Evolutionary conservation across 92 coral and sea anemone genomes (phyloP).

Genomic region (Micromussa lordhowensis): DNA sequence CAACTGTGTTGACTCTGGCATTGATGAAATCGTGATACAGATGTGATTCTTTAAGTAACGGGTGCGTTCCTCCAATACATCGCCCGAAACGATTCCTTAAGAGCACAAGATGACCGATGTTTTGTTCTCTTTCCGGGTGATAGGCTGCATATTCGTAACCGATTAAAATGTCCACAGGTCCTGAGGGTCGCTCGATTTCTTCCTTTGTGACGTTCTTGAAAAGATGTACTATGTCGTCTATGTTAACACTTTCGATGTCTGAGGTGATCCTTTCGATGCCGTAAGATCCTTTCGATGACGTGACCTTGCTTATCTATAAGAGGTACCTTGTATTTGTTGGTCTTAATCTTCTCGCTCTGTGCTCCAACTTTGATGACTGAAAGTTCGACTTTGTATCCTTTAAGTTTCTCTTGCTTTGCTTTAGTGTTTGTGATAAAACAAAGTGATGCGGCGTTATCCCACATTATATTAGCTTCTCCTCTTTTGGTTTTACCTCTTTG

Average conservation of each 20-base stretch:
- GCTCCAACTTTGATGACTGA: slow-evolving; percentile 63
- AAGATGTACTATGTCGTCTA: slow-evolving; percentile 53
- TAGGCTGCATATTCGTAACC: slow-evolving; percentile 78
- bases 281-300: slow-evolving; percentile 47
- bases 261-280: slow-evolving; percentile 65
- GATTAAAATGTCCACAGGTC: slow-evolving; percentile 71
- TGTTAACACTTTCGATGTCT: slow-evolving; percentile 54
- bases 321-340: slow-evolving; percentile 63
- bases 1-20: slow-evolving; percentile 43
- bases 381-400: slow-evolving; percentile 51
- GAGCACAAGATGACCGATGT: slow-evolving; percentile 59
- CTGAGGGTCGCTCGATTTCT: slow-evolving; percentile 64
- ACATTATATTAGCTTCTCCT: slow-evolving; percentile 58
- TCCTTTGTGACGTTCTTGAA: slow-evolving; percentile 54
- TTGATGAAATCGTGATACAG: slow-evolving; percentile 24
- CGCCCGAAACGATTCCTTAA: slow-evolving; percentile 68
- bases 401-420: slow-evolving; percentile 55
- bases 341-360: slow-evolving; percentile 46
- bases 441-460: slow-evolving; percentile 68
- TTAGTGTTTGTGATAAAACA: slow-evolving; percentile 56
- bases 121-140: slow-evolving; percentile 65
- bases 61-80: slow-evolving; percentile 60
- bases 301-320: slow-evolving; percentile 61
- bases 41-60: slow-evolving; percentile 22
- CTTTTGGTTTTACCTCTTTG: slow-evolving; percentile 45